Evolutionary conservation across 2,888 invertebrate genomes (phyloP), one percentile per base, ranked within the genome.

Genomic region (Anticlea derivata): DNA sequence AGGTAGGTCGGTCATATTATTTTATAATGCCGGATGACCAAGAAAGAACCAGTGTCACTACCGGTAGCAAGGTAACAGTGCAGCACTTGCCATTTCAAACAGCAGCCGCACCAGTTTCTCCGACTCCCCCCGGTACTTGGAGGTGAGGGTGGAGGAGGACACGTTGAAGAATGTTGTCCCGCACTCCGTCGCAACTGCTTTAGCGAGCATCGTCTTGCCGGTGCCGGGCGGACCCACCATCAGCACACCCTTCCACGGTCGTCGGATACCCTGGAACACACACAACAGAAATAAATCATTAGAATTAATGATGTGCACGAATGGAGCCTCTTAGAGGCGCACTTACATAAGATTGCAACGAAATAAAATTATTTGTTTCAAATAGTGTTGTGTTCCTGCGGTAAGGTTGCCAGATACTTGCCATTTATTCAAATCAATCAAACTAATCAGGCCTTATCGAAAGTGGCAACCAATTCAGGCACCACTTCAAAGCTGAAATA

Each of bases 91-190:
- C 98, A 99, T 99, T 92, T 99, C 99, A 83, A 99, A 99, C 0
- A 99, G 92, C 41, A 99, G 86, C 54, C 98, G 93, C 59, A 99
- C 98, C 70, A 99, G 94, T 90, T 99, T 99, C 88, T 99, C 99
- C 0, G 98, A 98, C 91, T 99, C 99, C n/a, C 99, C 99, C 46
- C 98, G 93, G 87, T 98, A 99, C 87, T 99, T 99, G 11, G 98
- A 98, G n/a, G 98, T 98, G 55, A 99, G 93, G 0, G 98, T 98
- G 1, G 98, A 98, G 0, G 98, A 98, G 7, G 98, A 98, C 1
- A 99, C 98, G 84, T 98, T 97, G 81, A 99, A 98, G 89, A 98
- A 99, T 0, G 99, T 99, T 39, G 99, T 97, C 20, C 97, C 96
- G 84, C 99, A 99, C 91, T 99, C 99, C 0, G 98, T 99, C 50